Evolutionary conservation across 2,113 vertebrate species (phyloP), one percentile per base, ranked within the genome.

Genomic region (Gymnocephalus cernua): DNA sequence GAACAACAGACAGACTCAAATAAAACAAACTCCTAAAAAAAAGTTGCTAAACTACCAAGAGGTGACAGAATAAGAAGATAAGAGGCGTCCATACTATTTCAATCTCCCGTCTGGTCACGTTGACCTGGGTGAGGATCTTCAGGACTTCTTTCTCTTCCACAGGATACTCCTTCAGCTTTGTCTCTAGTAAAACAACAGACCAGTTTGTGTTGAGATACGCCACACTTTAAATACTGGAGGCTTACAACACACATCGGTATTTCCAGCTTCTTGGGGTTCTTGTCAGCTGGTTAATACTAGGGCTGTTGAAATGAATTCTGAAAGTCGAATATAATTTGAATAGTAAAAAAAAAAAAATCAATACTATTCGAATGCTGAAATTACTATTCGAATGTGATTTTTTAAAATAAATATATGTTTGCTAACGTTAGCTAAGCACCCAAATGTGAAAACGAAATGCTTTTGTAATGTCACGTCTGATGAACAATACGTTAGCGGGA

Each of bases 121-220:
- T 99, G 93, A 99, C 98, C 69, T 99, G 98, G 0, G 97, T 99
- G 62, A 99, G 93, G 86, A 99, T 99, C 87, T 96, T 91, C 4
- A 97, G 86, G 74, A 99, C 98, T 0, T 77, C 84, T 4, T 89
- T 93, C 88, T 99, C 98, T 77, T 96, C 90, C 89, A 96, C 94
- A 0, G 88, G 67, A 87, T 95, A 96, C 29, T 99, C 98, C 65
- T 95, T 86, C 81, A 99, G 94, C 87, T 97, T 96, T 44, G 95
- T 87, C 38, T 98, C 98, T 99, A 86, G 16, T 76, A 69, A 81
- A 25, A 79, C 4, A 2, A 50, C 10, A 59, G 11, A 41, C 23
- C 48, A 50, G 57, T 41, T 59, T 15, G 8, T 9, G 3, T 25
- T 25, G 4, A 15, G 23, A 19, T 8, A 15, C 12, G 58, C 1